Evolutionary conservation across 2,113 vertebrate genomes (phyloP).

Genomic region (Heterocephalus glaber): DNA sequence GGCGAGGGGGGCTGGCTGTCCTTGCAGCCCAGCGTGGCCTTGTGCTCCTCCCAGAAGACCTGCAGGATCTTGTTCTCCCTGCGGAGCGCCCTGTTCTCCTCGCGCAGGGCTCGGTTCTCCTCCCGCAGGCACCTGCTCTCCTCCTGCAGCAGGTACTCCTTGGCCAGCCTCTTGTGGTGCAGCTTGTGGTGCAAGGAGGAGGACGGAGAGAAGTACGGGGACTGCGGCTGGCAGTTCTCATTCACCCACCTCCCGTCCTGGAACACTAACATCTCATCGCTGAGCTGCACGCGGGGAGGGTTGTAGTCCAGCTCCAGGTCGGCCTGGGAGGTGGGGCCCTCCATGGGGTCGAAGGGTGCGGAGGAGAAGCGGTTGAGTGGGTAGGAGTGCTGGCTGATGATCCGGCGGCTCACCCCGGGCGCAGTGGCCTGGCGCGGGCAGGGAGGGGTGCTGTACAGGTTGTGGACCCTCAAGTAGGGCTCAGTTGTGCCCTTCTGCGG

Average conservation of each 20-base stretch:
- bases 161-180: conserved; percentile 68
- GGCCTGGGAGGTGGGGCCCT: conserved; percentile 34
- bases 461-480: conserved; percentile 70
- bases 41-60: conserved; percentile 78
- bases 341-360: conserved; percentile 65
- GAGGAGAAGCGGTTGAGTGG: conserved; percentile 73
- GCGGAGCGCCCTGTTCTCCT: conserved; percentile 79
- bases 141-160: conserved; percentile 80
- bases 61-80: conserved; percentile 83
- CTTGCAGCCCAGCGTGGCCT: conserved; percentile 58
- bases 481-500: conserved; percentile 65
- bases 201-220: conserved; percentile 50
- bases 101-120: conserved; percentile 79
- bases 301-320: conserved; percentile 75
- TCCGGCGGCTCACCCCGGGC: conserved; percentile 50
- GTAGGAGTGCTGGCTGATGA: conserved; percentile 73
- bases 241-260: conserved; percentile 82
- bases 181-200: conserved; percentile 65
- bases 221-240: conserved; percentile 68
- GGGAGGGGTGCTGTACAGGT: conserved; percentile 42
- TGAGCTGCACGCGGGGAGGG: conserved; percentile 68
- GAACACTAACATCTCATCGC: conserved; percentile 79
- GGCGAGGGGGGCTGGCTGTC: conserved; percentile 62
- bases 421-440: conserved; percentile 56
- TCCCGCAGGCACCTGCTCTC: conserved; percentile 81